phyloP scores from a whole-genome alignment of 2,113 vertebrate species.

The Platichthys stellatus region DNA sequence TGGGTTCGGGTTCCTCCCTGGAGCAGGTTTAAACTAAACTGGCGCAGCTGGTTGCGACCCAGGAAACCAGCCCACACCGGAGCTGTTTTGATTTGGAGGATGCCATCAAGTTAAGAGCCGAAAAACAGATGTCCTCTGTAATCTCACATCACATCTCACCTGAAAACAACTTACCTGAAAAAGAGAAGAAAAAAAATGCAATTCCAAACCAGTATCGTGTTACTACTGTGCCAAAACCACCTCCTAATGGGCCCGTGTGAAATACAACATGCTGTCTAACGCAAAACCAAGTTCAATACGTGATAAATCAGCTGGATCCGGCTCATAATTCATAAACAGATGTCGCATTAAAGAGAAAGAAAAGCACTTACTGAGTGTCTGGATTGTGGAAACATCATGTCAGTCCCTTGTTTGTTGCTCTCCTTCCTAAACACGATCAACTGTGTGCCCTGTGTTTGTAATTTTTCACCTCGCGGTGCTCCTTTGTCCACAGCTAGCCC shows the following conservation, averaged over 20 bases:
- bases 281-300: conserved; percentile 27
- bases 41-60: no score
- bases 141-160: neutral
- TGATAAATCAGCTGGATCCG: neutral
- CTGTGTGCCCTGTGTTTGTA: conserved; percentile 46
- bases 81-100: neutral
- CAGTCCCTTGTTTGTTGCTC: conserved; percentile 78
- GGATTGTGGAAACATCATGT: conserved; percentile 90
- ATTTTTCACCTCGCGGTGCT: conserved; percentile 55
- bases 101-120: neutral
- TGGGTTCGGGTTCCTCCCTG: neutral
- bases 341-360: conserved; percentile 1
- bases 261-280: neutral
- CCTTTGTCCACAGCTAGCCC: conserved; percentile 77
- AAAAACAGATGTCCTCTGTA: no score
- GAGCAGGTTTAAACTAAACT: neutral
- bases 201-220: neutral
- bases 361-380: conserved; percentile 85
- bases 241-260: neutral
- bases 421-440: conserved; percentile 63
- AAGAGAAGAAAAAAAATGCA: conserved; percentile 2
- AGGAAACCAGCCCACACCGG: no score
- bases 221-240: neutral
- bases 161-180: conserved; percentile 23
- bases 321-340: neutral